Conservation (phyloP, 2,113 vertebrate species). For the Chelonoidis abingdonii region DNA sequence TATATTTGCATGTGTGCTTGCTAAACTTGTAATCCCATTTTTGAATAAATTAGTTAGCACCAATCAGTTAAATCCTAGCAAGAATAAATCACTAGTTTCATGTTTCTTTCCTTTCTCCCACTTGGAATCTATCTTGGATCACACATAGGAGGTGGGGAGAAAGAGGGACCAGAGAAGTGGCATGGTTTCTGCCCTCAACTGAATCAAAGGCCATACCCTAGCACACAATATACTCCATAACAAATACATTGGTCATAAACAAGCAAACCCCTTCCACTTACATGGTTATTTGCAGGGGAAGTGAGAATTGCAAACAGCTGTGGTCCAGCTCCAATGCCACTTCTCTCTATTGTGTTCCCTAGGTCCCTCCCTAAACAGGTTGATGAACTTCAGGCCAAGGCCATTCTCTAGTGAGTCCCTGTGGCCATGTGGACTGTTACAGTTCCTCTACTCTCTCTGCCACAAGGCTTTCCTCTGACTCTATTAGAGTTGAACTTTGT, state of each 20-base stretch:
- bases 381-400: not conserved
- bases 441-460: not conserved
- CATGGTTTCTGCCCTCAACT: not conserved
- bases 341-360: not conserved
- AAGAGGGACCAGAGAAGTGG: not conserved
- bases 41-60: not conserved
- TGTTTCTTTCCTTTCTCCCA: not conserved
- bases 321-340: not conserved
- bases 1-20: not conserved
- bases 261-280: not conserved
- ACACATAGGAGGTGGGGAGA: fast-evolving
- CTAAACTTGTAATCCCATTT: not conserved
- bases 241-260: not conserved
- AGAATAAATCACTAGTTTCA: not conserved
- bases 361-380: not conserved
- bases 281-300: not conserved
- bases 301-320: not conserved
- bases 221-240: not conserved
- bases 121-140: not conserved
- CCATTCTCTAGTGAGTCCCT: not conserved
- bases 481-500: not conserved
- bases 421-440: not conserved
- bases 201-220: not conserved
- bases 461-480: not conserved
- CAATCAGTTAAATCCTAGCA: not conserved